phyloP scores from a whole-genome alignment of 2,888 invertebrate species.

The Chloromyia formosa region DNA sequence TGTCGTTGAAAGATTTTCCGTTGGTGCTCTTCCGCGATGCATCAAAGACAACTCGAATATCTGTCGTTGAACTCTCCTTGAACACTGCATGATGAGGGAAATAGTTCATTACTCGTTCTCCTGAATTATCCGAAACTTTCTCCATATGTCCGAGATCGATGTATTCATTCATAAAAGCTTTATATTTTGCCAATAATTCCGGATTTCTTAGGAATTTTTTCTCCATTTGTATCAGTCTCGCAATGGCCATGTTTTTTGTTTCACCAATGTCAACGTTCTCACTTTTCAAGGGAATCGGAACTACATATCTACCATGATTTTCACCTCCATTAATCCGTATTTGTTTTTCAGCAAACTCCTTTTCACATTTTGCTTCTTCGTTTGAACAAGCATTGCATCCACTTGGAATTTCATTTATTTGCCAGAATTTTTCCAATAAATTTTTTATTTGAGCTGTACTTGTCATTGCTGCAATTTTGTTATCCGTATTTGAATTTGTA shows the following conservation, averaged over 20 bases:
- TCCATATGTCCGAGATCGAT: neutral
- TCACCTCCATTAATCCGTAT: too few relatives aligned
- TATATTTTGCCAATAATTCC: neutral
- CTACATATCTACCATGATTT: too few relatives aligned
- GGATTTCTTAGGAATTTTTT: neutral
- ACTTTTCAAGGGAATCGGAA: too few relatives aligned
- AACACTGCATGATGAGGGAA: slow-evolving; percentile 4
- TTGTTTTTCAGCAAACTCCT: neutral
- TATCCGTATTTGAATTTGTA: too few relatives aligned
- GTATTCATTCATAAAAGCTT: neutral
- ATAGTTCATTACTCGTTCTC: neutral
- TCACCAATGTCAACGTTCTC: too few relatives aligned
- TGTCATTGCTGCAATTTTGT: too few relatives aligned
- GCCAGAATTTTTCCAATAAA: too few relatives aligned
- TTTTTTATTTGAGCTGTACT: too few relatives aligned
- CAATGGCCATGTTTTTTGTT: neutral
- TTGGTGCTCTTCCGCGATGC: neutral
- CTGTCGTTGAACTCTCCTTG: slow-evolving; percentile 5
- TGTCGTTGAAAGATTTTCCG: slow-evolving; percentile 1
- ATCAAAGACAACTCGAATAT: slow-evolving; percentile 12
- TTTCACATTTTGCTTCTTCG: neutral
- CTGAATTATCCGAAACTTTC: neutral
- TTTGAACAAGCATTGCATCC: too few relatives aligned
- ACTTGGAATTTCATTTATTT: too few relatives aligned
- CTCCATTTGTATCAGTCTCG: neutral